These are phyloP conservation scores for Callipepla californica DNA, from an alignment of 2,113 vertebrate species.

Conservation along the genomic window DNA sequence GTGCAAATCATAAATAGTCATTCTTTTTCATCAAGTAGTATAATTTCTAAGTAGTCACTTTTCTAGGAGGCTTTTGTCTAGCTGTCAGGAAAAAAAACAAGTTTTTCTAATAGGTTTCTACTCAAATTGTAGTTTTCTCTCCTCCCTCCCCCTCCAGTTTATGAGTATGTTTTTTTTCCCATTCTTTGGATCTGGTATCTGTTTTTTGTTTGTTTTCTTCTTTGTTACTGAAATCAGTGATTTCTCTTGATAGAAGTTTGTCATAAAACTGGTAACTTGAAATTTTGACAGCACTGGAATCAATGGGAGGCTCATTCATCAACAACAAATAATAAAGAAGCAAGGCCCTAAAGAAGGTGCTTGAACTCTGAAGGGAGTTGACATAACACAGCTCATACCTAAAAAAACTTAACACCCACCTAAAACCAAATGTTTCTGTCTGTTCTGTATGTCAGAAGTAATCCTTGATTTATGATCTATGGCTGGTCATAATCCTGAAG, in stretches of 20 bases:
- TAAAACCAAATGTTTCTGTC: neutral
- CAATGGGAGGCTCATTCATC: neutral
- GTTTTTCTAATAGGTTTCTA: neutral
- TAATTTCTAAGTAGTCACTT: neutral
- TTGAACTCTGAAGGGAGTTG: neutral
- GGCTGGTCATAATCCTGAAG: neutral
- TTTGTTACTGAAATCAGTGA: neutral
- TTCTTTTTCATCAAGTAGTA: neutral
- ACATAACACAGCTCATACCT: neutral
- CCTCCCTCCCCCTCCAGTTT: neutral
- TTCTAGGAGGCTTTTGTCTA: neutral
- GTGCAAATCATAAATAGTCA: no score
- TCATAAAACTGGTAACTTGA: neutral
- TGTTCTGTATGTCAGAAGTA: neutral
- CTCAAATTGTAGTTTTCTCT: neutral
- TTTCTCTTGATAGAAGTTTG: neutral
- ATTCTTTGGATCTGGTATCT: neutral
- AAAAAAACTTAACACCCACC: neutral
- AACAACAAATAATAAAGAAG: neutral
- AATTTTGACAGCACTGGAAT: neutral
- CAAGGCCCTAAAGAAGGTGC: neutral
- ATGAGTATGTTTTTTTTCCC: neutral
- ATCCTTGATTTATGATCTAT: neutral
- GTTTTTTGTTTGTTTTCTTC: neutral
- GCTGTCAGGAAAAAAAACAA: neutral